These are phyloP conservation scores for Brachystomella parvula DNA, from an alignment of 1,140 invertebrate genomes.

Conservation along the genomic window DNA sequence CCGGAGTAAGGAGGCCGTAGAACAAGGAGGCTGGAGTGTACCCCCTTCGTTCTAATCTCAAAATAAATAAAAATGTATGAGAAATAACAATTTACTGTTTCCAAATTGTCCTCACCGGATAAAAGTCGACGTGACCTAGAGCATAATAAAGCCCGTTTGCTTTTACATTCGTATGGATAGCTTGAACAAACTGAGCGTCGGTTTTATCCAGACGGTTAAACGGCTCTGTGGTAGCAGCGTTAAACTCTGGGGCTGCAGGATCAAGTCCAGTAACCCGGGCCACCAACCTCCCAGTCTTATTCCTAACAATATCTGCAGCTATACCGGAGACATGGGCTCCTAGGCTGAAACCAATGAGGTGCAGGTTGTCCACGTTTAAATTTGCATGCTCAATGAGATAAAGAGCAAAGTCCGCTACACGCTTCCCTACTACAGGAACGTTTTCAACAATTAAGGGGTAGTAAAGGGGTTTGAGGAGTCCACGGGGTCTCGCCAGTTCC, in stretches of 20 bases:
- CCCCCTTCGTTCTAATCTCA: background rate
- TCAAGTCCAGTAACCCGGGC: conserved; percentile 9
- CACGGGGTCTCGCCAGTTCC: background rate
- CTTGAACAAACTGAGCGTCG: conserved; percentile 7
- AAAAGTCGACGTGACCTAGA: conserved; percentile 10
- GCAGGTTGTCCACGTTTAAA: background rate
- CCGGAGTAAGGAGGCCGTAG: background rate
- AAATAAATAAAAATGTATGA: background rate
- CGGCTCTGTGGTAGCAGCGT: background rate
- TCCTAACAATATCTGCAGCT: background rate
- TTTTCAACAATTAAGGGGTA: background rate
- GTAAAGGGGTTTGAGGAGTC: background rate
- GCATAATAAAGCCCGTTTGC: background rate
- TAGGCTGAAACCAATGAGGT: conserved; percentile 13
- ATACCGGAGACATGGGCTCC: conserved; percentile 11
- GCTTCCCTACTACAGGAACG: background rate
- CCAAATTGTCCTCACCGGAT: background rate
- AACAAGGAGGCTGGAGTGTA: background rate
- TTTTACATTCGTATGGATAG: background rate
- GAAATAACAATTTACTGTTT: background rate
- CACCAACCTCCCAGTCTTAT: background rate
- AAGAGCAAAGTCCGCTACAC: background rate
- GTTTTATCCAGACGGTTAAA: background rate
- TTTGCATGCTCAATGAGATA: background rate
- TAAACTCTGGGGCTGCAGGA: conserved; percentile 7